Evolutionary conservation across 2,797 vertebrate genomes (phyloP).

Genomic region (Lepilemur ruficaudatus): DNA sequence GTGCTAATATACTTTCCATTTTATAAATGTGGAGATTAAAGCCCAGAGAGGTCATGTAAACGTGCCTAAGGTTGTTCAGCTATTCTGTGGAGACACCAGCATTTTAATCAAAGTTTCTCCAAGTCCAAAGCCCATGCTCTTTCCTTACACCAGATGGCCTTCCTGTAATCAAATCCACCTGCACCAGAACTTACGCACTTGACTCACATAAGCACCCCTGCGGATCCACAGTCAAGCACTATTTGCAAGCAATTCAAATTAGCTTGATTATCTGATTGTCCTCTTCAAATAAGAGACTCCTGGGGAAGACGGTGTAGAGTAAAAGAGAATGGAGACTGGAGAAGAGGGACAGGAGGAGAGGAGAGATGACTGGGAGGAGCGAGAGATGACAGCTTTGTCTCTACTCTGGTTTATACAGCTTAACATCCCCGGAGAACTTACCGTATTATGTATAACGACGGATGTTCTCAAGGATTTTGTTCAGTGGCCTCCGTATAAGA

Average conservation of each 20-base stretch:
- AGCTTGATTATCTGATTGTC: neutral
- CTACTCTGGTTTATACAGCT: neutral
- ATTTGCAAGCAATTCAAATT: neutral
- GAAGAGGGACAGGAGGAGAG: neutral
- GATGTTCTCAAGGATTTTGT: neutral
- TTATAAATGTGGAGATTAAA: conserved; percentile 18
- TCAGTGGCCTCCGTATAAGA: neutral
- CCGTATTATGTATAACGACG: neutral
- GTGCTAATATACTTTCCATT: neutral
- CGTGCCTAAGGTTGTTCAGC: neutral
- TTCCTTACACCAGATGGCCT: neutral
- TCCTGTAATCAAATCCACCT: neutral
- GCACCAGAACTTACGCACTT: neutral
- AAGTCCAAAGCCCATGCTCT: neutral
- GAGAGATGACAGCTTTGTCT: neutral
- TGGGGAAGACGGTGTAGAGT: neutral
- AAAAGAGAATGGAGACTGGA: neutral
- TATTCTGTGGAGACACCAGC: neutral
- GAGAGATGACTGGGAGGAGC: too few relatives aligned
- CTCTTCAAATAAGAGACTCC: neutral
- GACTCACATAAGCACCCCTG: neutral
- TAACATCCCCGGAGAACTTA: neutral
- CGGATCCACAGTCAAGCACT: neutral
- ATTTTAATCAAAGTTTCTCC: neutral
- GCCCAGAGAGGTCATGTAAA: neutral